Evolutionary conservation across 2,888 invertebrate species (phyloP).

Genomic region (Pogonocherus hispidulus): DNA sequence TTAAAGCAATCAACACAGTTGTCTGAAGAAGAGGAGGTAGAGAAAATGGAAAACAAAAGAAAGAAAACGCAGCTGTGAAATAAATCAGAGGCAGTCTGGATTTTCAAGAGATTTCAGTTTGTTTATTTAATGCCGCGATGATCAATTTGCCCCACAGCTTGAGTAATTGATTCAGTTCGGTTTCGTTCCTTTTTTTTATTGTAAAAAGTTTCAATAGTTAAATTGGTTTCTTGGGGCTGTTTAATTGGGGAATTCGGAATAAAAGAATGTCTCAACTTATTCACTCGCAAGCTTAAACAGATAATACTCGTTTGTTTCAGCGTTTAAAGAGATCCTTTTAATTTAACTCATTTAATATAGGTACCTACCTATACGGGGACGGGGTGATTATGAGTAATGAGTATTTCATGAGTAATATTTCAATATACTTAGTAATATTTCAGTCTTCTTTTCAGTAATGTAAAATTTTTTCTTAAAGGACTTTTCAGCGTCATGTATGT

Average conservation of each 20-base stretch:
- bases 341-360: no score
- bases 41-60: conserved; percentile 9
- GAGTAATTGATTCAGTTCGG: conserved; percentile 4
- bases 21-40: neutral
- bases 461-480: no score
- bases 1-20: neutral
- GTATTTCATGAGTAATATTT: no score
- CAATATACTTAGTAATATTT: no score
- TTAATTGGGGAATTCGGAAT: neutral
- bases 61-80: neutral
- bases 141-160: conserved; percentile 2
- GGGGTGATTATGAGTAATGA: no score
- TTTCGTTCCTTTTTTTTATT: neutral
- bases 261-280: neutral
- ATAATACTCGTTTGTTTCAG: no score
- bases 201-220: neutral
- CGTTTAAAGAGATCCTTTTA: no score
- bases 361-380: no score
- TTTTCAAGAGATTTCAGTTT: conserved; percentile 13
- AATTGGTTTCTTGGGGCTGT: neutral
- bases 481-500: no score
- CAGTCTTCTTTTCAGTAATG: no score
- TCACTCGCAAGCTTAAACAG: no score
- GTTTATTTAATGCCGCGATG: conserved; percentile 9
- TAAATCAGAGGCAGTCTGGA: conserved; percentile 5